Evolutionary conservation across 2,113 vertebrate genomes (phyloP).

Genomic region (Strix uralensis): DNA sequence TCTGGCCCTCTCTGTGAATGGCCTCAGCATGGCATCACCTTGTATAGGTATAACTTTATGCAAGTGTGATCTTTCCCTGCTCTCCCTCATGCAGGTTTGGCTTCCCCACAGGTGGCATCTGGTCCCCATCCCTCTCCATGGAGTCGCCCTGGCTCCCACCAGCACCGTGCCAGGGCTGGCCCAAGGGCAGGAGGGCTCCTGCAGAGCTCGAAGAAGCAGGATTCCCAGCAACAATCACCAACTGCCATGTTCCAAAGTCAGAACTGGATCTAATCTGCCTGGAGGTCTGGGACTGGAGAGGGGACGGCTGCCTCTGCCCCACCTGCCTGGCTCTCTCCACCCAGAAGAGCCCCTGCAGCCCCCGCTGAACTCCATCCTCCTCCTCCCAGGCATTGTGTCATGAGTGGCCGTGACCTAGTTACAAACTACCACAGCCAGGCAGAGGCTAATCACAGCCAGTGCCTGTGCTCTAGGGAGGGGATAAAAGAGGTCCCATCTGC

Average conservation of each 20-base stretch:
- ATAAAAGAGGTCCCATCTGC: background rate
- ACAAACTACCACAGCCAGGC: background rate
- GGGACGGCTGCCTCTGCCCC: background rate
- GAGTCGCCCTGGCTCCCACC: background rate
- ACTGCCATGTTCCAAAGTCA: background rate
- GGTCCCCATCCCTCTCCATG: background rate
- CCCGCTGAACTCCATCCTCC: background rate
- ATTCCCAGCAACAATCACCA: background rate
- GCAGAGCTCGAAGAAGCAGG: background rate
- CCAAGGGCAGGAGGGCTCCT: background rate
- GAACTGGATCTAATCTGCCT: background rate
- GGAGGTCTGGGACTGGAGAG: background rate
- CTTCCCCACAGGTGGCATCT: rapidly evolving
- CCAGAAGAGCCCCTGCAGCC: background rate
- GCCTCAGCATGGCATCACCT: background rate
- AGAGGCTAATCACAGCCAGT: background rate
- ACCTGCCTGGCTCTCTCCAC: rapidly evolving
- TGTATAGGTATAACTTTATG: rapidly evolving
- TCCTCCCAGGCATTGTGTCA: background rate
- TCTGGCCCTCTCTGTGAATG: background rate
- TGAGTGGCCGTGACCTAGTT: background rate
- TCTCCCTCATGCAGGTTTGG: background rate
- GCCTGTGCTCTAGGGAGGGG: background rate
- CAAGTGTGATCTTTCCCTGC: rapidly evolving
- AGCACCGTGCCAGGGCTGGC: background rate